phyloP scores from a whole-genome alignment of 2,113 vertebrate species.

The Onychostoma macrolepis region DNA sequence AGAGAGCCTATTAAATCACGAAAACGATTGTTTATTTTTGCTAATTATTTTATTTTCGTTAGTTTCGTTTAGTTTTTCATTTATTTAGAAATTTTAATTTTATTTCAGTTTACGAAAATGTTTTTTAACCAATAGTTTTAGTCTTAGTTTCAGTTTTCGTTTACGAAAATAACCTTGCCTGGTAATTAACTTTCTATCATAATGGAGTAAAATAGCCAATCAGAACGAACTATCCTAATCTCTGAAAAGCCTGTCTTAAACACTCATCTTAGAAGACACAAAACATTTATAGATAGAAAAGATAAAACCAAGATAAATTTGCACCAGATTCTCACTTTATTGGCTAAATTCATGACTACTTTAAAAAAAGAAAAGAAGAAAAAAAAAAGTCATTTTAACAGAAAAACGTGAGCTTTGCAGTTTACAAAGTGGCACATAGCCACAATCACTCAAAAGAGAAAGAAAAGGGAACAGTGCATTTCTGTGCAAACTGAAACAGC shows the following conservation, averaged over 20 bases:
- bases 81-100: too few relatives aligned
- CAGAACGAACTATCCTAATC: neutral
- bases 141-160: too few relatives aligned
- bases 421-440: constrained; percentile 28
- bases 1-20: too few relatives aligned
- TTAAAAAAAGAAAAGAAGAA: constrained; percentile 58
- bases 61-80: too few relatives aligned
- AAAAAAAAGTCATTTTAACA: constrained; percentile 62
- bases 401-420: constrained; percentile 4
- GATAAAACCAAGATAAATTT: constrained; percentile 20
- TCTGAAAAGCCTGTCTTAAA: neutral
- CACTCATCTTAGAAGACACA: too few relatives aligned
- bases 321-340: constrained; percentile 79
- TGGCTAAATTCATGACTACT: constrained; percentile 81
- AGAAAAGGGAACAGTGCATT: neutral
- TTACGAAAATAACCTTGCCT: too few relatives aligned
- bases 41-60: too few relatives aligned
- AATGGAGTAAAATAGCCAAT: neutral
- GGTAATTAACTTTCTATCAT: neutral
- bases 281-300: neutral
- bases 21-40: too few relatives aligned
- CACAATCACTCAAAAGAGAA: constrained; percentile 8
- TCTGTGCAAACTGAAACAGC: constrained; percentile 23
- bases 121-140: too few relatives aligned
- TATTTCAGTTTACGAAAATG: too few relatives aligned